Percentiles rank a stretch among this genome's conserved stretches.
Conservation (phyloP, 2,797 vertebrate genomes). For the Cottoperca gobio region DNA sequence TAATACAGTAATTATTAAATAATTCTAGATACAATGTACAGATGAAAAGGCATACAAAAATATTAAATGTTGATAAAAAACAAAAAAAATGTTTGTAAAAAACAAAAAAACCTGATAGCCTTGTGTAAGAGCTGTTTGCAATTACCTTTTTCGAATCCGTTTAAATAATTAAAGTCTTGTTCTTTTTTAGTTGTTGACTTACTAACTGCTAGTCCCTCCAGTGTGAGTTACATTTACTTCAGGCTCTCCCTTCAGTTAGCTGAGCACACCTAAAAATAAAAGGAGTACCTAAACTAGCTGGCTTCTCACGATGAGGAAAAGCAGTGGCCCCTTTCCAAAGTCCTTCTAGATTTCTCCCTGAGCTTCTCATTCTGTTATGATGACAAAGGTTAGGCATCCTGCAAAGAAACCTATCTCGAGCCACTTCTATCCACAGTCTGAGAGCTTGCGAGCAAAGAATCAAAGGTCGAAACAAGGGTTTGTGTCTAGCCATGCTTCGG, state of each 20-base stretch:
- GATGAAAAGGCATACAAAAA: constrained; percentile 2
- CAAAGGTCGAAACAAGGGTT: constrained; percentile 37
- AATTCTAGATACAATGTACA: neutral
- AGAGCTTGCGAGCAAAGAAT: constrained; percentile 1
- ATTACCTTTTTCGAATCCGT: neutral
- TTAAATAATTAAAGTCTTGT: neutral
- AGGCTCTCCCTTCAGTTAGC: constrained; percentile 2
- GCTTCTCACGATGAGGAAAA: constrained; percentile 5
- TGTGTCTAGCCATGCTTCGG: constrained; percentile 1
- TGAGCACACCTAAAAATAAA: constrained; percentile 9
- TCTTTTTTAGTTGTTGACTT: neutral
- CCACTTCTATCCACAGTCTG: constrained; percentile 13
- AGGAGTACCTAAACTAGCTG: constrained; percentile 18
- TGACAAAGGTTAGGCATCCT: neutral
- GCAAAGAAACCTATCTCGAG: constrained; percentile 16
- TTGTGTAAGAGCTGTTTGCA: neutral
- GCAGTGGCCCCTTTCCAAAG: constrained; percentile 14
- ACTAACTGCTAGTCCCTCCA: neutral
- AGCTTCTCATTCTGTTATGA: neutral
- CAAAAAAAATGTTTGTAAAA: neutral
- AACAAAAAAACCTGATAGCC: neutral
- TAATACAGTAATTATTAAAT: constrained; percentile 14
- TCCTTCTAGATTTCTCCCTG: neutral
- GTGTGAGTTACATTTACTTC: constrained; percentile 7
- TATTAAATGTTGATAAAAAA: constrained; percentile 3